phyloP scores from a whole-genome alignment of 2,888 invertebrate genomes.

The Pollenia griseotomentosa region DNA sequence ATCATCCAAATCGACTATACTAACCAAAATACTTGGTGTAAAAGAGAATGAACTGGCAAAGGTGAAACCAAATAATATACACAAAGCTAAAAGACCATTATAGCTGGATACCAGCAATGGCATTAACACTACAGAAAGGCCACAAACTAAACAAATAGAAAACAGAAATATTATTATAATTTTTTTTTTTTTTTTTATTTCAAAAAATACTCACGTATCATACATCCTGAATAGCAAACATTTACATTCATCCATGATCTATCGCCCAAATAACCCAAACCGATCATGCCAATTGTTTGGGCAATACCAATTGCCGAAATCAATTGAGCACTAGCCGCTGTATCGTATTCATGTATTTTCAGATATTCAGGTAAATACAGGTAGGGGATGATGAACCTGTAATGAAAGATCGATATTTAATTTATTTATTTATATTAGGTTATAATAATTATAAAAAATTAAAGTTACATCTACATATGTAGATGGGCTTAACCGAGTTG shows the following conservation, averaged over 20 bases:
- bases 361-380: conserved; percentile 96
- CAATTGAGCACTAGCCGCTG: conserved; percentile 90
- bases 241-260: conserved; percentile 92
- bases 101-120: conserved; percentile 81
- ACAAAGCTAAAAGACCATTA: conserved; percentile 80
- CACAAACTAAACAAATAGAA: conserved; percentile 80
- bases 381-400: conserved; percentile 97
- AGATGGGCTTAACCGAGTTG: no score
- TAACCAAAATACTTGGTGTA: conserved; percentile 94
- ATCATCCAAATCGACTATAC: conserved; percentile 94
- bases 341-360: conserved; percentile 88
- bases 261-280: conserved; percentile 95
- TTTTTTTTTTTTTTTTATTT: not conserved
- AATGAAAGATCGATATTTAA: not conserved
- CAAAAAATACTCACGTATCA: conserved; percentile 84
- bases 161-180: not conserved
- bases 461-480: not conserved
- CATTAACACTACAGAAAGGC: conserved; percentile 83
- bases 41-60: conserved; percentile 96
- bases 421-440: no score
- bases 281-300: conserved; percentile 95
- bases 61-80: conserved; percentile 92
- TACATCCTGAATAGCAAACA: conserved; percentile 92
- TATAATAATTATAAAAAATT: not conserved
- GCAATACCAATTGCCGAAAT: conserved; percentile 94